These are phyloP conservation scores for Cyprinodon brontotheroides DNA, from an alignment of 2,113 vertebrate genomes.

Conservation along the genomic window DNA sequence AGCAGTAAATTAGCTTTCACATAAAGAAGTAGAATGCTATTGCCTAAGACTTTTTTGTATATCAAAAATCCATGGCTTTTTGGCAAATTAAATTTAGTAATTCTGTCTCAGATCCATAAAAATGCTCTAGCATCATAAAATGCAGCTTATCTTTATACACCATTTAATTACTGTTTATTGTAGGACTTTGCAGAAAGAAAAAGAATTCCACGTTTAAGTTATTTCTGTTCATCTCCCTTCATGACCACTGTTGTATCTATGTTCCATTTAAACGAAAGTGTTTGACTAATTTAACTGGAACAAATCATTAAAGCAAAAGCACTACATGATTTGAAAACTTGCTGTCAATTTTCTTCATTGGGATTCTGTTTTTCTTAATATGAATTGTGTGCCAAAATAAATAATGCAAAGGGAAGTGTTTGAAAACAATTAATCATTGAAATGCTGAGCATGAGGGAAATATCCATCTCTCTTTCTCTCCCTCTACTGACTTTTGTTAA, in stretches of 20 bases:
- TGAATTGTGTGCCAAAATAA: constrained; percentile 35
- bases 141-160: background rate
- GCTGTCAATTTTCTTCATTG: background rate
- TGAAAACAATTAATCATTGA: constrained; percentile 61
- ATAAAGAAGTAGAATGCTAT: background rate
- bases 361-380: constrained; percentile 25
- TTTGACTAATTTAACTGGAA: background rate
- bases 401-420: constrained; percentile 53
- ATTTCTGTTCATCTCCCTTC: background rate
- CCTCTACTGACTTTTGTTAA: constrained; percentile 67
- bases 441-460: constrained; percentile 50
- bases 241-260: background rate
- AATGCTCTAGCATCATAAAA: background rate
- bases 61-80: background rate
- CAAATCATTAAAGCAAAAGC: background rate
- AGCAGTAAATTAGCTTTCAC: background rate
- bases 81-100: background rate
- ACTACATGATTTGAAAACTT: constrained; percentile 1
- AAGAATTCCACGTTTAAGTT: background rate
- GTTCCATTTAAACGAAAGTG: background rate
- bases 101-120: background rate
- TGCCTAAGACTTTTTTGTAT: background rate
- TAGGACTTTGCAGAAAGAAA: background rate
- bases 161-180: too few species aligned
- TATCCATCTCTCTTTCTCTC: constrained; percentile 67